Evolutionary conservation across 2,888 invertebrate species (phyloP), one percentile per base, ranked within the genome.

Genomic region (Odontomyia ornata): DNA sequence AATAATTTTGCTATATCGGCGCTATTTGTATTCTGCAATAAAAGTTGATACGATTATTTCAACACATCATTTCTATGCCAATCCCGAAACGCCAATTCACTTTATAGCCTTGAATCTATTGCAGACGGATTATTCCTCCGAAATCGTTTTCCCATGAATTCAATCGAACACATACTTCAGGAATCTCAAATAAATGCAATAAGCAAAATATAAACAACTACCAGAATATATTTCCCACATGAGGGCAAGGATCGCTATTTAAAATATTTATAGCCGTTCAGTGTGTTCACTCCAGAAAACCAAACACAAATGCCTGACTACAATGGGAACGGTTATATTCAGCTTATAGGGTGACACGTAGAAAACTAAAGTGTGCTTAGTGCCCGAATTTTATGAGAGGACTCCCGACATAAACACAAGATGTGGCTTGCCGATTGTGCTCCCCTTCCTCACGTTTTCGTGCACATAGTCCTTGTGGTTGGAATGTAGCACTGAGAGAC

Each of bases 301-400:
- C 52, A 52, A 36, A 36, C n/a, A 43, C 64, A 65, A 65, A 65
- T 36, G 65, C 15, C 30, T 21, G 9, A n/a, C 43, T 36, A 43
- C 21, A 3, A 36, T 21, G 65, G n/a, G n/a, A 5, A 13, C 21
- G n/a, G 43, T 9, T 65, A n/a, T 15, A 5, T 5, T 30, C 5
- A 46, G 25, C 69, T 47, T 47, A 69, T 47, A 21, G 30, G 1
- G 18, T 47, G 69, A 60, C 73, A 73, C 73, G 73, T 73, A 36
- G 5, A 21, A 57, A 57, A 60, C 73, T 60, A 73, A 73, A 73
- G 73, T 23, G 73, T 73, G 57, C 73, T 73, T 73, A 36, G 73
- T 73, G 21, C 57, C 73, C 23, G 57, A 36, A 73, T 73, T 73
- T 73, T 73, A 73, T 73, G 57, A 23, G 30, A 60, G 30, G 73